Evolutionary conservation across 2,888 invertebrate genomes (phyloP), one percentile per base, ranked within the genome.

Genomic region (Lasius fuliginosus): DNA sequence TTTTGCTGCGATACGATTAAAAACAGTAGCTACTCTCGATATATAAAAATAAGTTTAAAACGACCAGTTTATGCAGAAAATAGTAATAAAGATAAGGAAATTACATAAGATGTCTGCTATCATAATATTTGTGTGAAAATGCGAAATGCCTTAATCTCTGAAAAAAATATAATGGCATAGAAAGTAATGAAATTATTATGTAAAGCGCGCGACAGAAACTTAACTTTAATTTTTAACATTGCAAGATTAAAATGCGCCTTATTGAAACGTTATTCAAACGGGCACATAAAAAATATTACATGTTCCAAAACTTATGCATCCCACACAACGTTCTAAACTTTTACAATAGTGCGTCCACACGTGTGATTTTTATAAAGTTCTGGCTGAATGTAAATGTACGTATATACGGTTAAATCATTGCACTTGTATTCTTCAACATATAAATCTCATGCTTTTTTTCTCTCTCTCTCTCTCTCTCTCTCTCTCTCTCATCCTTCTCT

Each of bases 281-380:
- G 23, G 27, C 46, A 46, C n/a, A 23, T 36, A 71, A 79, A 77
- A 77, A 79, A 56, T 27, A 36, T 60, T 71, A 69, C 23, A 33
- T 30, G 33, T 30, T 46, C 53, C 23, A 12, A 60, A 71, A 79
- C 60, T 69, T 71, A 33, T 71, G 60, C 23, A 71, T 46, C 53
- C 64, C 49, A 65, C 71, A 58, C 36, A 60, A 33, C 58, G 68
- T 33, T 79, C 18, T 36, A 60, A 79, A 79, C 79, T 79, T 79
- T 79, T 79, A 49, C 60, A 79, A 71, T 69, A 71, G 6, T 69
- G 36, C 69, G 60, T 79, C 27, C 46, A 60, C 60, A 79, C 58
- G 69, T 69, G 42, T 60, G 60, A 71, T 79, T 79, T 79, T 69
- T 71, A 60, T 69, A 60, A 79, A 79, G 69, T 79, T 79, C 23